These are phyloP conservation scores for Drosophila rufa DNA, from an alignment of 1,140 invertebrate species.

Conservation along the genomic window DNA sequence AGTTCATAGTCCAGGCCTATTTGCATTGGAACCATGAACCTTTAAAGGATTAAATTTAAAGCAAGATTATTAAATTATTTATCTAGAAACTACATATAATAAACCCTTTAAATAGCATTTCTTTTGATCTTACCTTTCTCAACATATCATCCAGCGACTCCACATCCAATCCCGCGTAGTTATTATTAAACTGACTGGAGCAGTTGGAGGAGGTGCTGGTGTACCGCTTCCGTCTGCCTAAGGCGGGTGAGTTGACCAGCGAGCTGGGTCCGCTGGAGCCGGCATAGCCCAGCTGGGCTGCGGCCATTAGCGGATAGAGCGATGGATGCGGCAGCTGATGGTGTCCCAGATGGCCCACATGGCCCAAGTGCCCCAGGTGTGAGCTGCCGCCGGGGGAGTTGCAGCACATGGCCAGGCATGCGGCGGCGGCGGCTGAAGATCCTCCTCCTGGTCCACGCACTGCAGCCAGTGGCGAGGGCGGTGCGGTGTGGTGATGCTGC, in stretches of 20 bases:
- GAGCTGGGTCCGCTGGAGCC: conserved; percentile 80
- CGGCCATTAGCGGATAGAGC: conserved; percentile 73
- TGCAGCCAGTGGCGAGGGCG: conserved; percentile 63
- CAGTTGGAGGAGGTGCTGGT: conserved; percentile 84
- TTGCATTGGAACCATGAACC: background rate
- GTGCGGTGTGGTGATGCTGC: conserved; percentile 71
- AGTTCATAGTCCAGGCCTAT: conserved; percentile 14
- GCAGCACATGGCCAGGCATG: conserved; percentile 57
- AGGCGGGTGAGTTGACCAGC: conserved; percentile 77
- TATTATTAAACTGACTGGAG: conserved; percentile 87
- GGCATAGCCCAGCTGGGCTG: conserved; percentile 59
- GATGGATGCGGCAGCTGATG: conserved; percentile 61
- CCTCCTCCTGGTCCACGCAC: conserved; percentile 32
- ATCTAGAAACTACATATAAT: no score
- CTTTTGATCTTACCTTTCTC: conserved; percentile 87
- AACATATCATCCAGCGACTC: conserved; percentile 93
- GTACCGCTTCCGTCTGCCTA: conserved; percentile 80
- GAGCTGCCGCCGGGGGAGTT: conserved; percentile 47
- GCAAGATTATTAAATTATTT: no score
- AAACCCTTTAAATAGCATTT: no score
- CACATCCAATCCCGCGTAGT: conserved; percentile 91
- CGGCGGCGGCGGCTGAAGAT: background rate
- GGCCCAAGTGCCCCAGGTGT: conserved; percentile 51
- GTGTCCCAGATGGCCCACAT: conserved; percentile 21
- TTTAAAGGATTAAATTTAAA: background rate